These are phyloP conservation scores for Pseudomyrmex pallidus DNA, from an alignment of 1,140 invertebrate genomes.

Conservation along the genomic window DNA sequence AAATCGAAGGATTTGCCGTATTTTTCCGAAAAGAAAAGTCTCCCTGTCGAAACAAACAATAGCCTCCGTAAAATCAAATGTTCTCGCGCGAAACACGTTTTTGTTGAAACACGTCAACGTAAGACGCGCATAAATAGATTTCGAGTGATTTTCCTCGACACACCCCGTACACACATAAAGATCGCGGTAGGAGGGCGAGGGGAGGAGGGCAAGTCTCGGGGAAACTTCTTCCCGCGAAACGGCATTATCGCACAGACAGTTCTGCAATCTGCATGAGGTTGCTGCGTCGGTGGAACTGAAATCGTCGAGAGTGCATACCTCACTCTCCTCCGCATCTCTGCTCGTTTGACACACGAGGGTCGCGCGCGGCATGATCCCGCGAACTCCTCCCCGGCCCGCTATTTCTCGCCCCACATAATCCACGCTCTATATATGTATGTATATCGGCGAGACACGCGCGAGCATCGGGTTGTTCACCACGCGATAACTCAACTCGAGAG, in stretches of 20 bases:
- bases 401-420: conserved; percentile 41
- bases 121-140: too few relatives aligned
- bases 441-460: conserved; percentile 19
- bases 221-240: conserved; percentile 22
- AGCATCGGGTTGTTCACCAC: conserved; percentile 26
- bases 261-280: conserved; percentile 50
- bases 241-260: conserved; percentile 40
- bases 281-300: conserved; percentile 43
- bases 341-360: conserved; percentile 21
- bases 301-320: conserved; percentile 33
- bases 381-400: not conserved
- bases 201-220: conserved; percentile 9
- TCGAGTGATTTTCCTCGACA: not conserved
- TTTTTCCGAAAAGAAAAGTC: not conserved
- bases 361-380: not conserved
- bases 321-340: not conserved
- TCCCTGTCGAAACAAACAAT: not conserved
- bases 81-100: not conserved
- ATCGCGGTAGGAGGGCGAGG: not conserved
- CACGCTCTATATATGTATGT: not conserved
- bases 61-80: not conserved
- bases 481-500: conserved; percentile 46
- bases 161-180: conserved; percentile 32
- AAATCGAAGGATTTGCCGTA: not conserved
- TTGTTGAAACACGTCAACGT: not conserved